Conservation (phyloP, 2,888 invertebrate genomes). For the Stenodema calcarata region DNA sequence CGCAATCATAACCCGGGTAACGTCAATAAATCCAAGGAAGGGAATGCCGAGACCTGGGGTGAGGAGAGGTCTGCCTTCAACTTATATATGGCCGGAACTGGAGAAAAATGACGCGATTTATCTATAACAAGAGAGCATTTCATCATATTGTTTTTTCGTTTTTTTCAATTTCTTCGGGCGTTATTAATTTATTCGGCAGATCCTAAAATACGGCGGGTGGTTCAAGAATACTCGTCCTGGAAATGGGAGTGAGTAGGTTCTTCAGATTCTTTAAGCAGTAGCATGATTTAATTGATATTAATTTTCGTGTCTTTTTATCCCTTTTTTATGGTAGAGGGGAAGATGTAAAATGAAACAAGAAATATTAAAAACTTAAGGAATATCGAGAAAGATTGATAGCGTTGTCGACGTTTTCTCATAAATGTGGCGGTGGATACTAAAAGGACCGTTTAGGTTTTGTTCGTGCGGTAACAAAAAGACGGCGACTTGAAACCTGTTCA, state of each 20-base stretch:
- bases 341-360: background rate
- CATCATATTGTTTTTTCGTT: background rate
- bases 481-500: background rate
- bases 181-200: constrained; percentile 15
- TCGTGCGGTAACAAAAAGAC: background rate
- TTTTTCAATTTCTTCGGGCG: background rate
- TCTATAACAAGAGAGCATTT: constrained; percentile 4
- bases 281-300: constrained; percentile 31
- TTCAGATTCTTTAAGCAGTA: background rate
- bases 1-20: background rate
- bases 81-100: constrained; percentile 24
- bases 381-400: background rate
- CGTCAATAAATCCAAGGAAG: constrained; percentile 1
- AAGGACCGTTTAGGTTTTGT: constrained; percentile 18
- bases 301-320: background rate
- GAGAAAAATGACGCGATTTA: constrained; percentile 28
- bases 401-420: background rate
- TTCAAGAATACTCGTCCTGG: background rate
- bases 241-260: background rate
- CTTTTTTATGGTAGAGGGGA: background rate
- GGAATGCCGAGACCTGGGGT: background rate
- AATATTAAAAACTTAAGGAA: background rate
- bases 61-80: background rate
- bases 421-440: constrained; percentile 25
- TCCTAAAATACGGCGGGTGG: constrained; percentile 26